phyloP scores from a whole-genome alignment of 2,113 vertebrate species.

The Scalopus aquaticus region DNA sequence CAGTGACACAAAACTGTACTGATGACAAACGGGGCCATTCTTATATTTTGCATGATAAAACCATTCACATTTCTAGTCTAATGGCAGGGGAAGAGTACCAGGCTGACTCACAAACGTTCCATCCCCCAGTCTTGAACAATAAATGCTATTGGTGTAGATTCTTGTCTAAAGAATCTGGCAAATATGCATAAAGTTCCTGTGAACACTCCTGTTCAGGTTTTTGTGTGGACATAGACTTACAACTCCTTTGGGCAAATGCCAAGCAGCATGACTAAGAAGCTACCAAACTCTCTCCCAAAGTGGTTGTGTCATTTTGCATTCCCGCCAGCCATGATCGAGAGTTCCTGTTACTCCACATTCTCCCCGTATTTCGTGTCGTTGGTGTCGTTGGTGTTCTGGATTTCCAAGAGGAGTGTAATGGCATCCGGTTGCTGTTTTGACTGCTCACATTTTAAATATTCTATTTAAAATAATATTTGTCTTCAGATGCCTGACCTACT shows the following conservation, averaged over 20 bases:
- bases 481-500: neutral
- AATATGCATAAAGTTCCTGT: neutral
- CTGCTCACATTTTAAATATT: neutral
- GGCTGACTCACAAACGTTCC: neutral
- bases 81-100: constrained; percentile 63
- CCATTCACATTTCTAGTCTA: neutral
- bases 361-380: neutral
- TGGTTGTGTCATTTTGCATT: neutral
- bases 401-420: neutral
- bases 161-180: neutral
- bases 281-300: neutral
- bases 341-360: neutral
- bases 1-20: neutral
- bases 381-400: neutral
- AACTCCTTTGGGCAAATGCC: neutral
- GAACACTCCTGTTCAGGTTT: neutral
- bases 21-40: neutral
- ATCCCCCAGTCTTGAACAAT: neutral
- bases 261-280: neutral
- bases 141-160: neutral
- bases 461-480: neutral
- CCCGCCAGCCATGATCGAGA: neutral
- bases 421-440: neutral
- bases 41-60: neutral
- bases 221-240: too few relatives aligned